Base-by-base conservation (phyloP, 2,888 invertebrate species). In the Plagiodera versicolora region DNA sequence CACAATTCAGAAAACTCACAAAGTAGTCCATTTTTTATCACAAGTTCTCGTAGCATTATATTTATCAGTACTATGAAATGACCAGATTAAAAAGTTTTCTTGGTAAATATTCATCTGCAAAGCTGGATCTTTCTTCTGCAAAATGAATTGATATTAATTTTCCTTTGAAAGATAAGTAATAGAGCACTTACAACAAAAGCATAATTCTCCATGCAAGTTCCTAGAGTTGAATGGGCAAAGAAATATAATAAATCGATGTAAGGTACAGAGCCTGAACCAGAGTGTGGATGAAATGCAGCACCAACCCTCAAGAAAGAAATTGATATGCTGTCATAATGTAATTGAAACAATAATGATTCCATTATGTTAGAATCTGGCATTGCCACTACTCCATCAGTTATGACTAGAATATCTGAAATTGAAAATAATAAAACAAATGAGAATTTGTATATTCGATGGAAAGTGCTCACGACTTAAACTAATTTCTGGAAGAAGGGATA, bases 261-360 rank as follows among this genome's bases (percentile, higher is more conserved):
- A 17, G 90, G 86, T 16, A 91, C 85, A 70, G 87, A 84, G 16
- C 89, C 90, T 65, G 88, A 85, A 65, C 86, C 85, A 59, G 85
- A 84, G 70, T 87, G 84, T 2, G 89, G 88, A 76, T 89, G 86
- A 75, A 87, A 87, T 44, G 83, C 79, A 67, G 85, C 85, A 46
- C 88, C 88, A 17, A 91, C 84, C 77, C 89, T 89, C 62, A 92
- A 81, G 79, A 92, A 91, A 52, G 90, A 90, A 70, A 90, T 89
- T 9, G 89, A 84, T 60, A 90, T 87, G 45, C 89, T 88, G 73
- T 86, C 87, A 70, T 87, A 87, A 67, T 91, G 84, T 56, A 92
- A 80, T 75, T 91, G 90, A 63, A 87, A 85, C 65, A 92, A 81
- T 24, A 91, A 80, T 4, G 86, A 85, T 73, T 92, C 91, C 75